These are phyloP conservation scores for Hydrochoerus hydrochaeris DNA, from an alignment of 2,113 vertebrate species.

Conservation along the genomic window DNA sequence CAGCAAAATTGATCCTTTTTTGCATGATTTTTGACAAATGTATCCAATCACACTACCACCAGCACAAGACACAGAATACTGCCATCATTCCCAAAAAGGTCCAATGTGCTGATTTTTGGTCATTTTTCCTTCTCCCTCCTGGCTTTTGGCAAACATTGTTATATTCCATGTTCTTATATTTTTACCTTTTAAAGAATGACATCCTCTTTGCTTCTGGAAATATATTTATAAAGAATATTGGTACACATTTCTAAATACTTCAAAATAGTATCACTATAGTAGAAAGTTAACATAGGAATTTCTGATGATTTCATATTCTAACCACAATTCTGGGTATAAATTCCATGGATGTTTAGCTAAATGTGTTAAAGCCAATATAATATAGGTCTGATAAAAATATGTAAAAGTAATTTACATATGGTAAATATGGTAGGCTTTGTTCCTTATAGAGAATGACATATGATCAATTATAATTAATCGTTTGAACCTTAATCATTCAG, in stretches of 20 bases:
- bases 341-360: neutral
- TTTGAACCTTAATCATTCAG: slow-evolving; percentile 20
- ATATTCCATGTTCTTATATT: neutral
- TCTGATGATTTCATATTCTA: slow-evolving; percentile 3
- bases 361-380: slow-evolving; percentile 33
- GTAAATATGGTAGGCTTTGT: neutral
- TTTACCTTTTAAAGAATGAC: neutral
- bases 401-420: neutral
- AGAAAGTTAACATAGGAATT: slow-evolving; percentile 20
- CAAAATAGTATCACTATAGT: neutral
- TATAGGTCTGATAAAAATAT: neutral
- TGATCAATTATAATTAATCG: slow-evolving; percentile 11
- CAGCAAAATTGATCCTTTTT: neutral
- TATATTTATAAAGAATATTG: neutral
- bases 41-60: neutral
- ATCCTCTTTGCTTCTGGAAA: slow-evolving; percentile 32
- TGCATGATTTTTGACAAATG: neutral
- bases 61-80: neutral
- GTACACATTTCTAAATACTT: slow-evolving; percentile 50
- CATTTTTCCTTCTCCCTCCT: neutral
- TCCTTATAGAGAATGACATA: neutral
- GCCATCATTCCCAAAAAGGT: neutral
- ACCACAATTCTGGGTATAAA: slow-evolving; percentile 21
- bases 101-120: neutral
- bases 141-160: neutral